Evolutionary conservation across 2,888 invertebrate species (phyloP).

Genomic region (Zhuqinia jingwanae): DNA sequence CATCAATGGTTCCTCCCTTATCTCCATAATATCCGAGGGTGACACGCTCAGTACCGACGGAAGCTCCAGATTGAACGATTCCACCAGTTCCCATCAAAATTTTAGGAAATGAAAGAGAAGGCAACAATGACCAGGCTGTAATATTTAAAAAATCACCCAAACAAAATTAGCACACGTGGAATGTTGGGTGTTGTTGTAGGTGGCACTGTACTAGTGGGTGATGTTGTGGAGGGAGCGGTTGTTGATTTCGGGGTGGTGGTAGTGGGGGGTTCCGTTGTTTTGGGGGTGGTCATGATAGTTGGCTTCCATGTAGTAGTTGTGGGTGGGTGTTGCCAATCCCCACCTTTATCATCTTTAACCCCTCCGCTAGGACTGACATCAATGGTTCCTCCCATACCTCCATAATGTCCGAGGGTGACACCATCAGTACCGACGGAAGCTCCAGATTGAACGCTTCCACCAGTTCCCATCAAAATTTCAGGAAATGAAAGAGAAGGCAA

Average conservation of each 20-base stretch:
- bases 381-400: conserved; percentile 23
- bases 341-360: too few species aligned
- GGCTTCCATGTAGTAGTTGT: not conserved
- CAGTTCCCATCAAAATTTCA: conserved; percentile 48
- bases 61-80: not conserved
- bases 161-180: not conserved
- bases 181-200: not conserved
- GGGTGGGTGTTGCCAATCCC: not conserved
- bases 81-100: conserved; percentile 50
- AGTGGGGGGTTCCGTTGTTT: too few species aligned
- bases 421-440: conserved; percentile 39
- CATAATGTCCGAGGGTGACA: conserved; percentile 30
- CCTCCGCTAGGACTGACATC: conserved; percentile 30
- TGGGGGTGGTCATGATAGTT: too few species aligned
- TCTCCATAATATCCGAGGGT: conserved; percentile 41
- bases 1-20: conserved; percentile 5
- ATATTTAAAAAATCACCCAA: too few species aligned
- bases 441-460: conserved; percentile 15
- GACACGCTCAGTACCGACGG: conserved; percentile 31
- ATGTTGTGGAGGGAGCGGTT: not conserved
- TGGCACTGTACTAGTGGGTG: not conserved
- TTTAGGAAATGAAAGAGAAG: conserved; percentile 34
- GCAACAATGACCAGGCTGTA: conserved; percentile 48
- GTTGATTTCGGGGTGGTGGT: not conserved
- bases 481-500: conserved; percentile 33